phyloP scores from a whole-genome alignment of 2,888 invertebrate species.

The Rosalia funebris region DNA sequence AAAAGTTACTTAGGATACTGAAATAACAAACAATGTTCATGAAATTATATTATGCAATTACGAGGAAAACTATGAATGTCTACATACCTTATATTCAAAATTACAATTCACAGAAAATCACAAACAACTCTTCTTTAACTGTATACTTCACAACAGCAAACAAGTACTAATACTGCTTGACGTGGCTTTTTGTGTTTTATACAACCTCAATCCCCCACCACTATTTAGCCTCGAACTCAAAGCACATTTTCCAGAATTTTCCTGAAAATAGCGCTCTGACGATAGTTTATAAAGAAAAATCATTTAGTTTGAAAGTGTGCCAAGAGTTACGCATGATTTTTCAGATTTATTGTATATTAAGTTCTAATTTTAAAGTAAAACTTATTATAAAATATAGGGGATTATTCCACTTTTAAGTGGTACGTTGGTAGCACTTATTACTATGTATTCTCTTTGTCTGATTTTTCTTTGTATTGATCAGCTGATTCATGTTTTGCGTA shows the following conservation, averaged over 20 bases:
- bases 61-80: not conserved
- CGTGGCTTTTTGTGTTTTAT: constrained; percentile 44
- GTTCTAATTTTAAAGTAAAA: not conserved
- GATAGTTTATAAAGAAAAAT: constrained; percentile 2
- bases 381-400: not conserved
- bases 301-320: not conserved
- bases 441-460: not conserved
- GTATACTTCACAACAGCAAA: not conserved
- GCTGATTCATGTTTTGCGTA: constrained; percentile 36
- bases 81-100: constrained; percentile 8
- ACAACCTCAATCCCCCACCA: constrained; percentile 45
- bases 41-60: not conserved
- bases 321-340: too few relatives aligned
- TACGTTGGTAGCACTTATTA: constrained; percentile 24
- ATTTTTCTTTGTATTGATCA: constrained; percentile 33
- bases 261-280: constrained; percentile 25
- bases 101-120: constrained; percentile 15
- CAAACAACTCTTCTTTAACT: too few relatives aligned
- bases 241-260: constrained; percentile 36
- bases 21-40: constrained; percentile 1
- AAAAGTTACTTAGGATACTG: constrained; percentile 30
- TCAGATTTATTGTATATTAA: not conserved
- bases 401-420: constrained; percentile 1
- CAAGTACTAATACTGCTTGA: not conserved
- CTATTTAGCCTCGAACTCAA: constrained; percentile 48